Evolutionary conservation across 2,797 vertebrate genomes (phyloP).

Genomic region (Graptemys geographica): DNA sequence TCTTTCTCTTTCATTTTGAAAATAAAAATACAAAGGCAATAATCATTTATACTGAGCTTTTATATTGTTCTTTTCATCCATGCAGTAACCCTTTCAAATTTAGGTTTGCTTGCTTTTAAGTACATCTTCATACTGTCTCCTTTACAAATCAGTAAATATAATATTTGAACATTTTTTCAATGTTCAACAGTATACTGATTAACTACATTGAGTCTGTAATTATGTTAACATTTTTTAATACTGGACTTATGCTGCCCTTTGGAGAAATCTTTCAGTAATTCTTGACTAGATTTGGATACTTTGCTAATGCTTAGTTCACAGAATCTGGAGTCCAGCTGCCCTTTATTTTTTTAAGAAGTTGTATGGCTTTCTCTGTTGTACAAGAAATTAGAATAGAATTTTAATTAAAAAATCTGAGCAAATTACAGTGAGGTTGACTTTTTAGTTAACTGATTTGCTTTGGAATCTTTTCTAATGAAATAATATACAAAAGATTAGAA

Average conservation of each 20-base stretch:
- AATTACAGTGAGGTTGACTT: background rate
- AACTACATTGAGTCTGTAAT: background rate
- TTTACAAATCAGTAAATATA: background rate
- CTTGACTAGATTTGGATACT: background rate
- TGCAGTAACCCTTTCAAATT: background rate
- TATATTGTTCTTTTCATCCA: background rate
- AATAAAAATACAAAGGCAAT: background rate
- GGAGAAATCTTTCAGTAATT: background rate
- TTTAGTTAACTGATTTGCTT: background rate
- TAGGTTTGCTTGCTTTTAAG: background rate
- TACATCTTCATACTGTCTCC: background rate
- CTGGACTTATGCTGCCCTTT: background rate
- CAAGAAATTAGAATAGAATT: slow-evolving; percentile 25
- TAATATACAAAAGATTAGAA: slow-evolving; percentile 6
- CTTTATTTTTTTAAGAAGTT: slow-evolving; percentile 30
- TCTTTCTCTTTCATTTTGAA: background rate
- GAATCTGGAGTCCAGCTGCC: slow-evolving; percentile 32
- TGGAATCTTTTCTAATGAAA: slow-evolving; percentile 2
- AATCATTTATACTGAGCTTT: background rate
- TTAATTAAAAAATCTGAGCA: background rate
- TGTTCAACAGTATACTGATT: background rate
- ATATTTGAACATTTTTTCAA: background rate
- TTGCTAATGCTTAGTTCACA: slow-evolving; percentile 2
- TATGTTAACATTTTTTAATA: slow-evolving; percentile 12
- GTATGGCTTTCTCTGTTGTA: slow-evolving; percentile 4